These are phyloP conservation scores for Chalcosyrphus nemorum DNA, from an alignment of 2,888 invertebrate genomes.

Conservation along the genomic window DNA sequence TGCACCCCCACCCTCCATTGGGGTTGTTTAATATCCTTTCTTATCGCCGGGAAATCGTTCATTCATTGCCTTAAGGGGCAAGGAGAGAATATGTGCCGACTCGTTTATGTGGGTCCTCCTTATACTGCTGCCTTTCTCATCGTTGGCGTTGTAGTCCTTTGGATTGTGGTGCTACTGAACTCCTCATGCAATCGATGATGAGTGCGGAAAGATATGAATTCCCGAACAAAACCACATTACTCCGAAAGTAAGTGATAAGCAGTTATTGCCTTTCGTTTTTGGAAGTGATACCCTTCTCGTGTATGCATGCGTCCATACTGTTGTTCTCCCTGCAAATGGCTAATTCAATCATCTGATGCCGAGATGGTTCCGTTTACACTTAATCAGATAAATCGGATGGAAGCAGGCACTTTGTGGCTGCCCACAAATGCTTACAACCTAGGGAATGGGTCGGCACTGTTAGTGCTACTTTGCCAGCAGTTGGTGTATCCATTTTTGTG, in stretches of 20 bases:
- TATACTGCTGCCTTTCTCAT: conserved; percentile 13
- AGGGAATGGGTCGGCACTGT: conserved; percentile 44
- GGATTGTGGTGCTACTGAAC: conserved; percentile 6
- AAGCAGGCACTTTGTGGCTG: conserved; percentile 75
- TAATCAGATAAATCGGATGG: conserved; percentile 75
- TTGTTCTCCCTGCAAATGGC: conserved; percentile 77
- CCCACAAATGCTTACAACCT: conserved; percentile 71
- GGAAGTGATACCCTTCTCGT: conserved; percentile 45
- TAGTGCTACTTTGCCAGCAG: conserved; percentile 28
- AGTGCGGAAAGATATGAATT: conserved; percentile 73
- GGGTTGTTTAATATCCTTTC: conserved; percentile 73
- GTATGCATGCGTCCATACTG: conserved; percentile 59
- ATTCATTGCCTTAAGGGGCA: conserved; percentile 71
- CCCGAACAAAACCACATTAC: conserved; percentile 75
- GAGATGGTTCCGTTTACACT: conserved; percentile 75
- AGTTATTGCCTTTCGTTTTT: conserved; percentile 72
- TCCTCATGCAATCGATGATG: conserved; percentile 69
- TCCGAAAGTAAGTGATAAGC: conserved; percentile 75
- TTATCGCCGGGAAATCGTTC: conserved; percentile 72
- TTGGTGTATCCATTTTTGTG: conserved; percentile 70
- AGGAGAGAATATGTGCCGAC: conserved; percentile 71
- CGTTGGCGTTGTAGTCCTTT: conserved; percentile 14
- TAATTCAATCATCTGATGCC: conserved; percentile 79
- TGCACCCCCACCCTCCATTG: conserved; percentile 43
- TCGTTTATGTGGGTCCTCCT: conserved; percentile 70